Evolutionary conservation across 2,113 vertebrate genomes (phyloP).

Genomic region (Oriolus oriolus): DNA sequence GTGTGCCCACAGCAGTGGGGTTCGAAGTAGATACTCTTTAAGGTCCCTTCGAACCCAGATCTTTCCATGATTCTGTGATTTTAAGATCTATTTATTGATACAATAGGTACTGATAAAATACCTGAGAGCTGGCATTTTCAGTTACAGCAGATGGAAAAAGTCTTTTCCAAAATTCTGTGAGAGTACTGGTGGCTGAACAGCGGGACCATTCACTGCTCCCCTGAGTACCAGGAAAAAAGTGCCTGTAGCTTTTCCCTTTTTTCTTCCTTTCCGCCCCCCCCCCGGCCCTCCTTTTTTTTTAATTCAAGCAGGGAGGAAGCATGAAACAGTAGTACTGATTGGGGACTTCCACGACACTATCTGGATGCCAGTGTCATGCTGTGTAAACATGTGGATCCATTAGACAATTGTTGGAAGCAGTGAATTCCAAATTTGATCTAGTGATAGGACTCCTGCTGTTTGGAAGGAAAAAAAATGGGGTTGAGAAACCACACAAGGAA

Average conservation of each 20-base stretch:
- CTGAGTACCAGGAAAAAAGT: not conserved
- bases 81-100: not conserved
- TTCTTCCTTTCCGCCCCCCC: no score
- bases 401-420: slow-evolving; percentile 32
- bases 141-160: not conserved
- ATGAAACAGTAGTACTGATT: not conserved
- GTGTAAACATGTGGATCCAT: slow-evolving; percentile 35
- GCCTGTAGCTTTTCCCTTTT: not conserved
- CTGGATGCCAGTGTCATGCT: slow-evolving; percentile 18
- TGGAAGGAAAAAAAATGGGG: not conserved
- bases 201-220: not conserved
- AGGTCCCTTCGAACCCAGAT: not conserved
- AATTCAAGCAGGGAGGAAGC: not conserved
- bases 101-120: not conserved
- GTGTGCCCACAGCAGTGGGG: not conserved
- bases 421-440: slow-evolving; percentile 34
- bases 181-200: not conserved
- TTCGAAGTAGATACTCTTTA: not conserved
- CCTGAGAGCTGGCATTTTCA: not conserved
- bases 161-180: not conserved
- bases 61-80: not conserved
- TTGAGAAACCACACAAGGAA: not conserved
- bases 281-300: no score
- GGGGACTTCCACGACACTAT: not conserved
- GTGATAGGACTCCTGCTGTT: slow-evolving; percentile 22